These are phyloP conservation scores for Cossypha caffra DNA, from an alignment of 2,797 vertebrate species.

Conservation along the genomic window DNA sequence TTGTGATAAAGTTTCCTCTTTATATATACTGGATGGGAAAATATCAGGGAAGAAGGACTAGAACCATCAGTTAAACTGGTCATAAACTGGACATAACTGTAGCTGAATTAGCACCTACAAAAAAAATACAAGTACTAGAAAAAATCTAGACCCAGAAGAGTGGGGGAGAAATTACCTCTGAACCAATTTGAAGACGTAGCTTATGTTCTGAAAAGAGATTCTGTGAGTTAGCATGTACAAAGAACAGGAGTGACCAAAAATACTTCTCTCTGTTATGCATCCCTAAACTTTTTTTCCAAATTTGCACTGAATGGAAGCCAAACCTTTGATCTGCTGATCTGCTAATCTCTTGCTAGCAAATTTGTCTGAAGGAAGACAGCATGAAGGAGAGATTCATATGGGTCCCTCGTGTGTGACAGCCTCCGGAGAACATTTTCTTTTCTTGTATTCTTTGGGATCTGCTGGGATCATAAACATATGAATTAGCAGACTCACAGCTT, in stretches of 20 bases:
- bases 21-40: neutral
- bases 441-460: neutral
- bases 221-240: neutral
- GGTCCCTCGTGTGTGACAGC: accelerated
- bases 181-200: neutral
- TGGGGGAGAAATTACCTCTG: neutral
- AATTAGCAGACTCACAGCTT: neutral
- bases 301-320: neutral
- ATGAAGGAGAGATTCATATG: neutral
- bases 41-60: neutral
- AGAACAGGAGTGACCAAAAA: neutral
- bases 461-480: neutral
- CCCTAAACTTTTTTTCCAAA: neutral
- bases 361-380: neutral
- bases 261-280: neutral
- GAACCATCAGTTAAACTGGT: neutral
- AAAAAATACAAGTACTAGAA: neutral
- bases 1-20: neutral
- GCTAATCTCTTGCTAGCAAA: neutral
- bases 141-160: neutral
- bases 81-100: neutral
- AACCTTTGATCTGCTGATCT: neutral
- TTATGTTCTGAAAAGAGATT: neutral
- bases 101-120: neutral
- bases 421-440: neutral